Evolutionary conservation across 1,140 invertebrate species (phyloP), one percentile per base, ranked within the genome.

Genomic region (Cyrtorhinus lividipennis): DNA sequence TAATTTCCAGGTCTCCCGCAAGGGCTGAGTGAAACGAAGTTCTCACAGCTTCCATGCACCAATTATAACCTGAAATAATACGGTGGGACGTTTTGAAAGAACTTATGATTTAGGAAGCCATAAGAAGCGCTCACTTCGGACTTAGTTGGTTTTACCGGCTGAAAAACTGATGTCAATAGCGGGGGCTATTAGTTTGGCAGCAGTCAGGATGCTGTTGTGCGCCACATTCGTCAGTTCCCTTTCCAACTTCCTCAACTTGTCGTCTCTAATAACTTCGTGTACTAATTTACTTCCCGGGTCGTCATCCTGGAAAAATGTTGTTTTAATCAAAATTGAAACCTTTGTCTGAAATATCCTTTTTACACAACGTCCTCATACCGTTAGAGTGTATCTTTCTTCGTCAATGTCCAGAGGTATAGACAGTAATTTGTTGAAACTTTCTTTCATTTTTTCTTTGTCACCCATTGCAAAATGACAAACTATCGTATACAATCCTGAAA

Each of bases 391-490:
- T 72, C 89, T 88, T 65, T 90, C 83, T 64, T 92, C 88, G 70
- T 92, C 87, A 65, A 85, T 78, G 69, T 91, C 85, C 22, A 90
- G 72, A 59, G 89, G 88, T 59, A 96, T 87, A 66, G 93, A 88
- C 23, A 98, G 76, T 65, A 99, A 76, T 66, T 92, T 85, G 64
- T 88, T 83, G 75, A 99, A 99, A 5, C 87, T 85, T 67, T 83
- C 83, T 77, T 94, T 94, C 81, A 97, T 97, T 71, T 92, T 93
- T 65, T 98, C 93, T 5, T 85, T 81, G 76, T 98, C 95, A 22
- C 87, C 90, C 56, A 98, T 76, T 15, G 93, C 90, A 75, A 92
- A 94, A 69, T 95, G 92, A 71, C 94, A 95, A 3, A 98, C 74
- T 59, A 98, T 84, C 26, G 95, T 76, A 75, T 98, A 94, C 59